Conservation (phyloP, 2,113 vertebrate genomes). For the Cnemophilus loriae region DNA sequence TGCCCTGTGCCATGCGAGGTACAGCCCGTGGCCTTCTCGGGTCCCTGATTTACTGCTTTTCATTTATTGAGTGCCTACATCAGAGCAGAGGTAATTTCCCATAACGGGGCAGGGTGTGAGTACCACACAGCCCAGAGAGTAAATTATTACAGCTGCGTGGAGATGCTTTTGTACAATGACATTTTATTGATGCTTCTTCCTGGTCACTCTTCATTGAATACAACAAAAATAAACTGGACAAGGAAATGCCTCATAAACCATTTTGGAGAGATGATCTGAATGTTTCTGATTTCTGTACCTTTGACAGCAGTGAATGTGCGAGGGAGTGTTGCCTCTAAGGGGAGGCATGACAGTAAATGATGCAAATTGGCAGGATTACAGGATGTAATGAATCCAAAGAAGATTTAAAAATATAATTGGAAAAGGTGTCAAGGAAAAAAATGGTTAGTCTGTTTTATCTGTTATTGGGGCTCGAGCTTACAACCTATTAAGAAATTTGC, state of each 20-base stretch:
- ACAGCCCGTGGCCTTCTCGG: background rate
- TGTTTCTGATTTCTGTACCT: background rate
- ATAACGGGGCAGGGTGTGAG: background rate
- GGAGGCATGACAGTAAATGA: slow-evolving; percentile 44
- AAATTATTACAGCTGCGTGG: background rate
- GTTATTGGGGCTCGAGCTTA: background rate
- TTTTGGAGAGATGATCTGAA: slow-evolving; percentile 3
- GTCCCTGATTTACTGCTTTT: background rate
- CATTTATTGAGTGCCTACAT: background rate
- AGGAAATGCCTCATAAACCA: background rate
- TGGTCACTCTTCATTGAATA: background rate
- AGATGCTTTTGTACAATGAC: background rate
- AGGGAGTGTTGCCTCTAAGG: slow-evolving; percentile 57
- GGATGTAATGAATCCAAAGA: slow-evolving; percentile 55
- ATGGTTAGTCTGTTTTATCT: slow-evolving; percentile 28
- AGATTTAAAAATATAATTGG: slow-evolving; percentile 64
- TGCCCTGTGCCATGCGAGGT: background rate
- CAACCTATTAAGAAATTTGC: background rate
- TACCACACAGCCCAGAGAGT: background rate
- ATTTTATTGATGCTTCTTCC: background rate
- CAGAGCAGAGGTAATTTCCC: background rate
- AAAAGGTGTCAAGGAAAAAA: slow-evolving; percentile 35
- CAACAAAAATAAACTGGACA: background rate
- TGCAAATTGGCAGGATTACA: slow-evolving; percentile 66
- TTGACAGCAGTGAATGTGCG: background rate